A percentile compares a stretch with the other conserved stretches of the same genome.
These are phyloP conservation scores for Astreopora myriophthalma DNA, from an alignment of 64 coral and sea anemone species.

Conservation along the genomic window DNA sequence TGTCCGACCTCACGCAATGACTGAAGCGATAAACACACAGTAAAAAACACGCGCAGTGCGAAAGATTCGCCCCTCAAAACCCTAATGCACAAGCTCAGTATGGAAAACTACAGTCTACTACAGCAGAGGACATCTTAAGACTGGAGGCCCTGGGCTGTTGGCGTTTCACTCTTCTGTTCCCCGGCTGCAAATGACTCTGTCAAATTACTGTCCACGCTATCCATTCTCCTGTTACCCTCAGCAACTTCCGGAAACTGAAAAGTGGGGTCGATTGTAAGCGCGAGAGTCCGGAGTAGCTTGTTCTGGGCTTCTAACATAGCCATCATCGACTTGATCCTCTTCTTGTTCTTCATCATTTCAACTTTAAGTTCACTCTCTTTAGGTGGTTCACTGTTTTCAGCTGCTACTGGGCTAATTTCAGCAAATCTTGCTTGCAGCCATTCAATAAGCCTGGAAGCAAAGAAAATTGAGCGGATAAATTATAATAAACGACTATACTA, in stretches of 20 bases:
- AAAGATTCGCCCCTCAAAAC: too few species aligned
- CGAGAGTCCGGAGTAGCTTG: conserved; percentile 29
- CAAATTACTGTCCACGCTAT: not conserved
- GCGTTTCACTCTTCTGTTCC: not conserved
- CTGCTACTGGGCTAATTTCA: not conserved
- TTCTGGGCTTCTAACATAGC: conserved; percentile 35
- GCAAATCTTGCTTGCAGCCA: conserved; percentile 2
- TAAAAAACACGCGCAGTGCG: too few species aligned
- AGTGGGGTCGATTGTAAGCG: conserved; percentile 25
- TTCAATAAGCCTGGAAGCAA: not conserved
- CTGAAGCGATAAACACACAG: too few species aligned
- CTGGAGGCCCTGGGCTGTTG: not conserved
- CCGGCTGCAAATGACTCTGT: not conserved
- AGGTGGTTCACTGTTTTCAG: not conserved
- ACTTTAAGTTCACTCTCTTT: not conserved
- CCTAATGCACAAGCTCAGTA: too few species aligned
- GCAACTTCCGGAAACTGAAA: not conserved
- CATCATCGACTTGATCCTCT: conserved; percentile 46
- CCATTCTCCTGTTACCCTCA: not conserved
- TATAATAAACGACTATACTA: not conserved
- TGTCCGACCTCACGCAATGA: too few species aligned
- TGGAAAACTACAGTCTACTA: not conserved
- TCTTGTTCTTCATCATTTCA: conserved; percentile 51
- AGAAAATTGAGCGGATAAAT: not conserved
- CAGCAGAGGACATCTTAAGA: not conserved